phyloP scores from a whole-genome alignment of 2,797 vertebrate genomes.

The Pangasius mekongensis region DNA sequence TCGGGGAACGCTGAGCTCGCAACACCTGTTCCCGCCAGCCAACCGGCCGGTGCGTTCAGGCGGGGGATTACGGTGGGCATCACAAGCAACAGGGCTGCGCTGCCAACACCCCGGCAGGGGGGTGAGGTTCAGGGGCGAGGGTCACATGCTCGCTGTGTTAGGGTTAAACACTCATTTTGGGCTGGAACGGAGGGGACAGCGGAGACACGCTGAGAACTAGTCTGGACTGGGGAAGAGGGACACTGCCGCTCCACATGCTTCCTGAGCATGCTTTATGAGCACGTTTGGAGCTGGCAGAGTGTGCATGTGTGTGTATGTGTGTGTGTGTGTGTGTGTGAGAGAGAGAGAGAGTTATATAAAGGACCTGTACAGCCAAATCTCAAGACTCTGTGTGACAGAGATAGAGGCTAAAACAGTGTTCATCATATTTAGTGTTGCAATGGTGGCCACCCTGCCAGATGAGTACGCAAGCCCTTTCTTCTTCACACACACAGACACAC shows the following conservation, averaged over 20 bases:
- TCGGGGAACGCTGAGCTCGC: conserved; percentile 50
- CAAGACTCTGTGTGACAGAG: conserved; percentile 21
- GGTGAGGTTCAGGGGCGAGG: conserved; percentile 27
- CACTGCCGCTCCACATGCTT: conserved; percentile 42
- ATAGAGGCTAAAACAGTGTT: conserved; percentile 20
- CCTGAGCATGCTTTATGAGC: conserved; percentile 58
- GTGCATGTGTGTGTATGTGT: conserved; percentile 20
- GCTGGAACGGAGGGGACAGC: conserved; percentile 50
- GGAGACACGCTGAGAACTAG: conserved; percentile 56
- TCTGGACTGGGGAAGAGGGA: conserved; percentile 45
- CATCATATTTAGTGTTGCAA: conserved; percentile 21
- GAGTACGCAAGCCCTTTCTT: background rate
- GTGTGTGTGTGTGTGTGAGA: conserved; percentile 24
- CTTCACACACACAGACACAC: conserved; percentile 23
- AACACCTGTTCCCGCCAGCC: conserved; percentile 71
- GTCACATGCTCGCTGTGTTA: conserved; percentile 53
- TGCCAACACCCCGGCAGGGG: conserved; percentile 48
- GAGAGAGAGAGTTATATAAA: conserved; percentile 21
- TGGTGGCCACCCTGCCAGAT: conserved; percentile 16
- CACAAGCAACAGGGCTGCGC: background rate
- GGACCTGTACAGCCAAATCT: conserved; percentile 21
- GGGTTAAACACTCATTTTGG: conserved; percentile 61
- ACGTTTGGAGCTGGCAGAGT: conserved; percentile 53
- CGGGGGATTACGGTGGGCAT: conserved; percentile 54
- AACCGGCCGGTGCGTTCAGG: conserved; percentile 57